Percentiles rank a stretch among this genome's conserved stretches.
Conservation (phyloP, 2,888 invertebrate species). For the Cybosia mesomella region DNA sequence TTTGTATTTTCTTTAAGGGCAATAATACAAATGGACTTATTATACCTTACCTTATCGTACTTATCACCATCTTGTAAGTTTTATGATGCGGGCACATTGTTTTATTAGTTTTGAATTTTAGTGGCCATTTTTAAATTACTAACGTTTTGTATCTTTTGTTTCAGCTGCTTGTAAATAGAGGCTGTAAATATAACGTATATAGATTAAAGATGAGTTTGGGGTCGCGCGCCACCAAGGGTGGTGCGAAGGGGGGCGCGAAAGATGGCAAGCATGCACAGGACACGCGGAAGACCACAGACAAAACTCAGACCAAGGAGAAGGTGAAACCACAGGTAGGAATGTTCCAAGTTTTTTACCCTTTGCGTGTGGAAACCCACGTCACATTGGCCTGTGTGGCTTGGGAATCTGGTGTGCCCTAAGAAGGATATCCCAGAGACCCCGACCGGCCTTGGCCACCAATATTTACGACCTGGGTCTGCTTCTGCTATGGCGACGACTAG, state of each 20-base stretch:
- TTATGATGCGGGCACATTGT: background rate
- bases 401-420: too few species aligned
- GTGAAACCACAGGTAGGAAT: slow-evolving; percentile 82
- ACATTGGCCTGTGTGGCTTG: too few species aligned
- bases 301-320: slow-evolving; percentile 84
- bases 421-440: too few species aligned
- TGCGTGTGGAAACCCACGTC: background rate
- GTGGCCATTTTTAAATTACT: background rate
- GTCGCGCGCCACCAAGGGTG: slow-evolving; percentile 90
- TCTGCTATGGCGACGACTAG: too few species aligned
- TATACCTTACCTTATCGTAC: too few species aligned
- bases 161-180: slow-evolving; percentile 92
- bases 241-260: slow-evolving; percentile 80
- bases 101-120: background rate
- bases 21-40: background rate
- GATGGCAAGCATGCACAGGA: slow-evolving; percentile 83
- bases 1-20: too few species aligned
- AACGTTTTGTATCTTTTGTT: slow-evolving; percentile 67
- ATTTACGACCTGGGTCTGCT: too few species aligned
- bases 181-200: slow-evolving; percentile 91
- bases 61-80: background rate
- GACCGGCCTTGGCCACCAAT: too few species aligned
- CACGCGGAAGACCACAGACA: slow-evolving; percentile 87
- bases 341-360: background rate
- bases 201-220: slow-evolving; percentile 90